Evolutionary conservation across 2,888 invertebrate genomes (phyloP).

Genomic region (Morpho deidamia): DNA sequence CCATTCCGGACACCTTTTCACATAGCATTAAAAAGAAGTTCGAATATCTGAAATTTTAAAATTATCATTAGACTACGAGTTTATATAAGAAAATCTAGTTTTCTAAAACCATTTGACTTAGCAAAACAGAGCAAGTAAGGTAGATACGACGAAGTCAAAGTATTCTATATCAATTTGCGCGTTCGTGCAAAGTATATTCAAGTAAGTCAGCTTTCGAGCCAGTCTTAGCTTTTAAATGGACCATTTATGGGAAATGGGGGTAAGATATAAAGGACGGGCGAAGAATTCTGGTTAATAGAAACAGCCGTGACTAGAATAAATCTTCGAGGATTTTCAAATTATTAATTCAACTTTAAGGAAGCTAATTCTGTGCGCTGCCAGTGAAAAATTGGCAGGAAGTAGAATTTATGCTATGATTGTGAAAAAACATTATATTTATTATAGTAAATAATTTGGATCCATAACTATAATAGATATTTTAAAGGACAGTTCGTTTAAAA

Average conservation of each 20-base stretch:
- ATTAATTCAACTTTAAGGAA: conserved; percentile 17
- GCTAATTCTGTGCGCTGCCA: conserved; percentile 14
- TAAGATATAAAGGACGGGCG: conserved; percentile 53
- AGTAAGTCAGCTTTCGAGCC: conserved; percentile 49
- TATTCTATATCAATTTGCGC: conserved; percentile 73
- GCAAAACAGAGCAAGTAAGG: conserved; percentile 27
- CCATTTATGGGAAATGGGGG: conserved; percentile 59
- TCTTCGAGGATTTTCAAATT: conserved; percentile 21
- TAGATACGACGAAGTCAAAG: conserved; percentile 57
- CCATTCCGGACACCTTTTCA: too few relatives aligned
- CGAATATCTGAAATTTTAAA: too few relatives aligned
- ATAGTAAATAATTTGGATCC: too few relatives aligned
- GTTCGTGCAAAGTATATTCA: conserved; percentile 70
- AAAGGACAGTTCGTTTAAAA: too few relatives aligned
- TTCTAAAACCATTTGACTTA: conserved; percentile 24
- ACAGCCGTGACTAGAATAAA: conserved; percentile 29
- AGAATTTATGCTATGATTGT: too few relatives aligned
- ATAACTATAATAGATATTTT: too few relatives aligned
- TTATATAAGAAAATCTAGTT: too few relatives aligned
- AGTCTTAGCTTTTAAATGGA: conserved; percentile 65
- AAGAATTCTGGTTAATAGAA: conserved; percentile 45
- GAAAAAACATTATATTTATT: too few relatives aligned
- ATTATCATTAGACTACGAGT: too few relatives aligned
- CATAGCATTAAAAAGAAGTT: too few relatives aligned
- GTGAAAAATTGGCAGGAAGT: neutral